Evolutionary conservation across 2,113 vertebrate genomes (phyloP), one percentile per base, ranked within the genome.

Genomic region (Cyanoramphus novaezelandiae): DNA sequence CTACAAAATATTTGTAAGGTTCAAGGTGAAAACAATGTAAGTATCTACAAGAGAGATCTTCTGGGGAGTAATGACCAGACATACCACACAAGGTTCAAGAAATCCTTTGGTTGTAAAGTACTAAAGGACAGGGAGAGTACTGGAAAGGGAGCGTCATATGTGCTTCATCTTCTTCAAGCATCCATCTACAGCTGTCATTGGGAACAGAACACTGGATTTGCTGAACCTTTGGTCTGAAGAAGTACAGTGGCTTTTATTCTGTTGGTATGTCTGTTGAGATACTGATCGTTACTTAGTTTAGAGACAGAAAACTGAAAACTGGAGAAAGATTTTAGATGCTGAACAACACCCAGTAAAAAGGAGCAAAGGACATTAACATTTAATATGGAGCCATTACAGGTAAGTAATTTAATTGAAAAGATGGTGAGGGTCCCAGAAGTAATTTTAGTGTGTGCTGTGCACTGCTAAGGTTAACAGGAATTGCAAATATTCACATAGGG

Each of bases 391-490:
- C 46, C 43, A 63, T 86, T 92, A 80, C n/a, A 90, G 35, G 37
- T 93, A 93, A 86, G 79, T 35, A 90, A 70, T 92, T 81, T 94
- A 92, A 88, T 31, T 88, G 82, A 71, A 90, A 92, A 83, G 64
- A 81, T 67, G 43, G 82, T 90, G 68, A 95, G 64, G 64, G 55
- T 85, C 79, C 76, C 82, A 92, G 71, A 80, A 90, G 75, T 83
- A 67, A 90, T 94, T 85, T 74, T 92, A 78, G 88, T 33, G 20
- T 46, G 46, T 46, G 49, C 76, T 93, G 25, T 9, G 28, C 85
- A 81, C 71, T 90, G 44, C 79, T 70, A 75, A 93, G 90, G 82
- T 94, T 94, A 96, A 95, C 85, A 90, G 35, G 90, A 92, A 92
- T 28, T 94, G 76, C 90, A 95, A 88, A 94, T 95, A 88, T 62